Conservation (phyloP, 2,113 vertebrate species). For the Gasterosteus nipponicus region DNA sequence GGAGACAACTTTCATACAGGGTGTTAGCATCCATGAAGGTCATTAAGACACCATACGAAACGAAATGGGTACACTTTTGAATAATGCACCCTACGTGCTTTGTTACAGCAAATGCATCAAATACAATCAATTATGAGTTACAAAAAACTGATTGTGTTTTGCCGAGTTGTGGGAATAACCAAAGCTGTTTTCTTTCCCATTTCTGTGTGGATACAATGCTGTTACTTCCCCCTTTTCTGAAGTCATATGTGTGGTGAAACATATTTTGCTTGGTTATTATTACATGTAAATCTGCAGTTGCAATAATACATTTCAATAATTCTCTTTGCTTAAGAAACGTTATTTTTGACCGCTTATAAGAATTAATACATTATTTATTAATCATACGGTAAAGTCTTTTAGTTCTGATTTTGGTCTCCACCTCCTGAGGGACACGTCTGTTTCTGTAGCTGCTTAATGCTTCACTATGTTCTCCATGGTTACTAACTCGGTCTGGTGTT, state of each 20-base stretch:
- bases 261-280: neutral
- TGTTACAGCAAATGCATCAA: neutral
- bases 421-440: neutral
- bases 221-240: neutral
- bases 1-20: slow-evolving; percentile 22
- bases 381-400: neutral
- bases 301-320: neutral
- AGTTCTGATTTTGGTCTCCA: neutral
- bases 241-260: neutral
- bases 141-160: neutral
- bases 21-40: slow-evolving; percentile 35
- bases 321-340: neutral
- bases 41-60: slow-evolving; percentile 6
- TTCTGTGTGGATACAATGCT: neutral
- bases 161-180: neutral
- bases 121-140: neutral
- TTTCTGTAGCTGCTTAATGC: neutral
- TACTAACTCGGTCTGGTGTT: neutral
- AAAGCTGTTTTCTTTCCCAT: neutral
- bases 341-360: neutral
- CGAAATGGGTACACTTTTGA: neutral
- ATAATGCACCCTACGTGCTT: neutral
- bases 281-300: neutral
- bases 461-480: neutral
- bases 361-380: neutral